These are phyloP conservation scores for Germaria angustata DNA, from an alignment of 2,888 invertebrate species.

Conservation along the genomic window DNA sequence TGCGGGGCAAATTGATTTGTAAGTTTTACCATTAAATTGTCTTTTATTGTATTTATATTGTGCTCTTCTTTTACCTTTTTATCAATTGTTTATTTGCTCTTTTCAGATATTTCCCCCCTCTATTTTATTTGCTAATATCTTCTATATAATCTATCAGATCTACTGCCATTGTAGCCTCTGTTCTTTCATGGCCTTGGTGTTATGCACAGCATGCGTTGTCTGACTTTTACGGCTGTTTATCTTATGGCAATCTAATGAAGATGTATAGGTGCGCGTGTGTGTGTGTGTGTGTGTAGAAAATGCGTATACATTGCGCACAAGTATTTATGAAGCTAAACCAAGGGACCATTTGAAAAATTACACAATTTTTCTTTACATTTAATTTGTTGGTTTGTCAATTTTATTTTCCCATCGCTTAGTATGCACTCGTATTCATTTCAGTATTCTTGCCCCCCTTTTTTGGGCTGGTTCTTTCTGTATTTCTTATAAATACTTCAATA, in stretches of 20 bases:
- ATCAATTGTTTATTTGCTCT: constrained; percentile 54
- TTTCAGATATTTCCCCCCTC: background rate
- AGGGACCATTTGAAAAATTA: constrained; percentile 48
- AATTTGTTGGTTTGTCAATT: constrained; percentile 11
- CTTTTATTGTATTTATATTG: constrained; percentile 69
- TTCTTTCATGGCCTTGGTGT: constrained; percentile 43
- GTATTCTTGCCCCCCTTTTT: background rate
- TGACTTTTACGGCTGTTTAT: constrained; percentile 20
- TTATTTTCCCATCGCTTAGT: constrained; percentile 1
- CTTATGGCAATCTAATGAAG: background rate
- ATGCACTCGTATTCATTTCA: constrained; percentile 27
- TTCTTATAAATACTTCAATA: constrained; percentile 29
- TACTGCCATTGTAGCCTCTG: constrained; percentile 38
- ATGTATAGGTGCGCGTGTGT: background rate
- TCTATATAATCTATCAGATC: constrained; percentile 23
- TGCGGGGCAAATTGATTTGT: constrained; percentile 75
- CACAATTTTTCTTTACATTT: constrained; percentile 33
- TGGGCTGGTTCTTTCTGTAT: background rate
- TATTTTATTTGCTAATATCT: constrained; percentile 18
- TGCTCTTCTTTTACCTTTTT: constrained; percentile 52
- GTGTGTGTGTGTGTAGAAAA: background rate
- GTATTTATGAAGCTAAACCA: background rate
- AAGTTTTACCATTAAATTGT: constrained; percentile 76
- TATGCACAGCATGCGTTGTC: constrained; percentile 50
- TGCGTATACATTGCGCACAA: too few species aligned